Conservation (phyloP, 1,140 invertebrate genomes). For the Drosophila baimaii region DNA sequence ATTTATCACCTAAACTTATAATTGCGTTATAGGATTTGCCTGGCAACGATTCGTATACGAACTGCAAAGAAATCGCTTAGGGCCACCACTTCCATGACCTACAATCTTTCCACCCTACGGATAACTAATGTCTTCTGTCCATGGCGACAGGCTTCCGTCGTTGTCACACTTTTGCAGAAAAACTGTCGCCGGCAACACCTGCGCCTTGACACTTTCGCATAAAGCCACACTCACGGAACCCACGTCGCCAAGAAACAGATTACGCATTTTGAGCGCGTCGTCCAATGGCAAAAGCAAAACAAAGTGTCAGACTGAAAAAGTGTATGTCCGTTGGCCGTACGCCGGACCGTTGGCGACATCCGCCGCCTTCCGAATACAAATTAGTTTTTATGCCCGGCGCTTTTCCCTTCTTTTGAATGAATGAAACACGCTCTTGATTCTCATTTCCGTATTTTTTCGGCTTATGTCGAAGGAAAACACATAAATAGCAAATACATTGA, state of each 20-base stretch:
- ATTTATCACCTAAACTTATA: not conserved
- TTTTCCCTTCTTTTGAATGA: constrained; percentile 9
- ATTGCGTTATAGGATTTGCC: not conserved
- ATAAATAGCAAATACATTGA: constrained; percentile 75
- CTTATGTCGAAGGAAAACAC: constrained; percentile 29
- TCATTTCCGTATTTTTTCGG: constrained; percentile 30
- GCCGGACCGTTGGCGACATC: constrained; percentile 55
- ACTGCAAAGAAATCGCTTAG: not conserved
- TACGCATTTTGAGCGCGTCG: constrained; percentile 76
- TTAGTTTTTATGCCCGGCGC: constrained; percentile 67
- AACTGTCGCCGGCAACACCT: constrained; percentile 68
- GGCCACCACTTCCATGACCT: constrained; percentile 26
- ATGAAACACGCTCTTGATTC: constrained; percentile 14
- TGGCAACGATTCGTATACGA: not conserved
- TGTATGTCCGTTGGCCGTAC: constrained; percentile 39
- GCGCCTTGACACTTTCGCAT: constrained; percentile 75
- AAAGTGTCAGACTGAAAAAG: constrained; percentile 42
- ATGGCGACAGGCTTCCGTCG: constrained; percentile 36
- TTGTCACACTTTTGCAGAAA: constrained; percentile 44
- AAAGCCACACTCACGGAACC: constrained; percentile 53
- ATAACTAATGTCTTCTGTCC: constrained; percentile 43
- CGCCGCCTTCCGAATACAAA: constrained; percentile 71
- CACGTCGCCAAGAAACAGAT: constrained; percentile 62
- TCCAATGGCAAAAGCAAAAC: constrained; percentile 35
- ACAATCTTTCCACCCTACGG: constrained; percentile 5